A percentile compares a stretch with the other conserved stretches of the same genome.
phyloP scores from a whole-genome alignment of 2,888 invertebrate genomes.

The Lypha dubia region DNA sequence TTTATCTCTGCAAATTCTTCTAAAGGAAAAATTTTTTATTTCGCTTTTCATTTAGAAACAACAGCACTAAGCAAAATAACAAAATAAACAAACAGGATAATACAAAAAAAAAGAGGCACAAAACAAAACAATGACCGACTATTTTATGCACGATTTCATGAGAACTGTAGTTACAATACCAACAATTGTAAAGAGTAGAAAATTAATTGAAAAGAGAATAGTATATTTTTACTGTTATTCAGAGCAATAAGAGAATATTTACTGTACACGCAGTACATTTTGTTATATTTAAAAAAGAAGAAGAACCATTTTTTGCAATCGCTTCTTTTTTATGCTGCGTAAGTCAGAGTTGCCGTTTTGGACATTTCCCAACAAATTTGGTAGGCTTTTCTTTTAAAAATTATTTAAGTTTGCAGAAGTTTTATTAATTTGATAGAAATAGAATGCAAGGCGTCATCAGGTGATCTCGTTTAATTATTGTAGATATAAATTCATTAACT shows the following conservation, averaged over 20 bases:
- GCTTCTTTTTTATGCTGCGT: too few relatives aligned
- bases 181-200: slow-evolving; percentile 10
- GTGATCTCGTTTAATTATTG: too few relatives aligned
- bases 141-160: slow-evolving; percentile 65
- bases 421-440: too few relatives aligned
- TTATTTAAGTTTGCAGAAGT: too few relatives aligned
- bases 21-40: background rate
- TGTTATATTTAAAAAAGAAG: too few relatives aligned
- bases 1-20: slow-evolving; percentile 24
- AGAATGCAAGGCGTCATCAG: too few relatives aligned
- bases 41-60: background rate
- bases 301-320: too few relatives aligned
- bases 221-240: background rate
- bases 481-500: too few relatives aligned
- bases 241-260: background rate
- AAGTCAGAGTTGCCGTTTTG: too few relatives aligned
- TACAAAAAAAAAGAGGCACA: slow-evolving; percentile 55
- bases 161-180: slow-evolving; percentile 11
- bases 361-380: too few relatives aligned
- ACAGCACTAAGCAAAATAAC: slow-evolving; percentile 25
- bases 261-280: too few relatives aligned
- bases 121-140: slow-evolving; percentile 58
- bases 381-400: too few relatives aligned
- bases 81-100: slow-evolving; percentile 50
- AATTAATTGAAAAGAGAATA: background rate